phyloP scores from a whole-genome alignment of 2,888 invertebrate genomes.

The Notodonta ziczac region DNA sequence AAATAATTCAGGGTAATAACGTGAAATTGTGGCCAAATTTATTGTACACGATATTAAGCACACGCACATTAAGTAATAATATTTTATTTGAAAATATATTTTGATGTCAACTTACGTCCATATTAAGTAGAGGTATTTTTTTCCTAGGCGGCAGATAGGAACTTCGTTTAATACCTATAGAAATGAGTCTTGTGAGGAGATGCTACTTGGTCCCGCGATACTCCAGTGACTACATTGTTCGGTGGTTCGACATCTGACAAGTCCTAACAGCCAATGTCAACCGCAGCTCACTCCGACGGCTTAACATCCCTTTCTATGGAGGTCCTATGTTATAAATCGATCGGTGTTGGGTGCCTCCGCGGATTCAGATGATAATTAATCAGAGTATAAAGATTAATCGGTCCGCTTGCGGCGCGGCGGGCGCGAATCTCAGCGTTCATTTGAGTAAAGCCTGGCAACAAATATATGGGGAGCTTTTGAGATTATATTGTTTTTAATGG shows the following conservation, averaged over 20 bases:
- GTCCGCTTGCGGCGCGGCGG: conserved; percentile 1
- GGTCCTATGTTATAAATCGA: conserved; percentile 4
- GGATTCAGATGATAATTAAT: conserved; percentile 7
- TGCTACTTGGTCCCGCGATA: too few relatives aligned
- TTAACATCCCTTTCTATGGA: background rate
- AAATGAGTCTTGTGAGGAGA: too few relatives aligned
- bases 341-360: background rate
- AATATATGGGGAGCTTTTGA: background rate
- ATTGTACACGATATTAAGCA: background rate
- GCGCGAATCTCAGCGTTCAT: background rate
- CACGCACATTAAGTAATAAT: too few relatives aligned
- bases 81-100: too few relatives aligned
- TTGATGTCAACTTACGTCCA: too few relatives aligned
- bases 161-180: too few relatives aligned
- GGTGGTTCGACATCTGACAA: background rate
- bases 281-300: background rate
- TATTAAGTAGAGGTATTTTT: too few relatives aligned
- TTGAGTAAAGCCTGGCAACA: background rate
- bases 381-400: conserved; percentile 5
- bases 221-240: too few relatives aligned
- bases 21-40: background rate
- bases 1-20: background rate
- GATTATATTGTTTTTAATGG: background rate
- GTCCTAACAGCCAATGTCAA: conserved; percentile 13
- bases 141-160: too few relatives aligned